Conservation (phyloP, 2,113 vertebrate species). For the Puffinus mauretanicus region DNA sequence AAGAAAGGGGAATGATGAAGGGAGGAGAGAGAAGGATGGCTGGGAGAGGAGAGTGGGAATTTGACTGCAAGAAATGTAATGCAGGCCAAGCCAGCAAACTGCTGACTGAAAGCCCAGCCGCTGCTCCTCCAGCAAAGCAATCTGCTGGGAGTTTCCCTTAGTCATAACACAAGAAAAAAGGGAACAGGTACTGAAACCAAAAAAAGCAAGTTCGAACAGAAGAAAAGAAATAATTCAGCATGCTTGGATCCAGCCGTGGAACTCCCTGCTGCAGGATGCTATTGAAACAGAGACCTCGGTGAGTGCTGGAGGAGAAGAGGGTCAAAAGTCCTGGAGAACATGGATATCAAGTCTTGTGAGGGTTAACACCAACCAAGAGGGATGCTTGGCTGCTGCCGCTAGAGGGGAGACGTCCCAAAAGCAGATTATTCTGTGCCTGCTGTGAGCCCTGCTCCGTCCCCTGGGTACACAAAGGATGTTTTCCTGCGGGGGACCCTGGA, state of each 20-base stretch:
- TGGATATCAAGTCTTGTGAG: fast-evolving
- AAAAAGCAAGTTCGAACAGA: background rate
- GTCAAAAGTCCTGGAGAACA: background rate
- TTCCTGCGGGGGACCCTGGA: background rate
- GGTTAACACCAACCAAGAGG: background rate
- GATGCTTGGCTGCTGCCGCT: background rate
- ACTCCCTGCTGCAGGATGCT: background rate
- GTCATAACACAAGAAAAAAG: background rate
- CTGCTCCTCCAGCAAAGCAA: background rate
- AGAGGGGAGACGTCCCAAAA: background rate
- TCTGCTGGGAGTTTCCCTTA: background rate
- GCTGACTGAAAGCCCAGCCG: background rate
- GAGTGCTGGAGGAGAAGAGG: background rate
- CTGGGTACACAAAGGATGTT: fast-evolving
- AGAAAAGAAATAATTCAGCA: background rate
- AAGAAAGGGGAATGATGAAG: background rate
- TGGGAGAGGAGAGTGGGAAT: background rate
- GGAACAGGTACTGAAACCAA: background rate
- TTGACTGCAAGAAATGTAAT: background rate
- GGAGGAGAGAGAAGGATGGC: background rate
- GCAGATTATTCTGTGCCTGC: background rate
- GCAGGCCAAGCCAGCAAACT: background rate
- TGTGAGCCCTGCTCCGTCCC: background rate
- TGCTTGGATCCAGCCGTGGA: fast-evolving
- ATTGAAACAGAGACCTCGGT: background rate